Conservation (phyloP, 2,797 vertebrate species). For the Enteromius afrohamiltoni region DNA sequence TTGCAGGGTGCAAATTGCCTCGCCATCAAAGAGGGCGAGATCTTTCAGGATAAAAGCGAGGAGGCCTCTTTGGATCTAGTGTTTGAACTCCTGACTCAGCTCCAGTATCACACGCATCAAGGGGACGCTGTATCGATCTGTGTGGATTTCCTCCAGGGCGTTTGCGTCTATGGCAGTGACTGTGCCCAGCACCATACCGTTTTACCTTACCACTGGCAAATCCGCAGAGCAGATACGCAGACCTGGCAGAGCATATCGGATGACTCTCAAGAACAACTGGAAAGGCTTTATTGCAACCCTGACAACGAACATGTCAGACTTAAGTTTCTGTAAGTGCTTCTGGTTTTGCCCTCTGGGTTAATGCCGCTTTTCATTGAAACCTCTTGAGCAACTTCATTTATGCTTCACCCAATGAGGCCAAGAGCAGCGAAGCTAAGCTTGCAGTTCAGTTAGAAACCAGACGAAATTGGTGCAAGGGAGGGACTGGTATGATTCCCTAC, state of each 20-base stretch:
- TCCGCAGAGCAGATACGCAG: constrained; percentile 84
- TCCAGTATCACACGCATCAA: constrained; percentile 97
- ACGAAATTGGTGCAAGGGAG: not conserved
- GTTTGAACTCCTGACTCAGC: constrained; percentile 96
- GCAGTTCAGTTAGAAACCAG: not conserved
- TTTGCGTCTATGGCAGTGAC: constrained; percentile 90
- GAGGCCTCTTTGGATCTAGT: constrained; percentile 96
- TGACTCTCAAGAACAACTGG: constrained; percentile 97
- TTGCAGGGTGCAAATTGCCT: constrained; percentile 78
- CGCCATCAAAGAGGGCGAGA: constrained; percentile 79
- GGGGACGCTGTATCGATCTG: constrained; percentile 92
- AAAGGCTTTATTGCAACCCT: constrained; percentile 99
- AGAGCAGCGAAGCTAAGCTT: not conserved
- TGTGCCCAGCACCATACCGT: constrained; percentile 95
- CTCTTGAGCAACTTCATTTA: not conserved
- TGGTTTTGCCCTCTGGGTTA: not conserved
- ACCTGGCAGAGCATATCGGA: constrained; percentile 94
- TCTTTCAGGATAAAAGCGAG: constrained; percentile 97
- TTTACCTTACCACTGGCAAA: constrained; percentile 96
- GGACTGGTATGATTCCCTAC: not conserved
- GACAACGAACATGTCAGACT: constrained; percentile 95
- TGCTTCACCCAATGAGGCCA: not conserved
- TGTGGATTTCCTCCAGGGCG: constrained; percentile 94
- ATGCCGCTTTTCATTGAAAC: constrained; percentile 28
- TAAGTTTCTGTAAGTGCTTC: constrained; percentile 90